Evolutionary conservation across 2,888 invertebrate species (phyloP), one percentile per base, ranked within the genome.

Genomic region (Lysandra bellargus): DNA sequence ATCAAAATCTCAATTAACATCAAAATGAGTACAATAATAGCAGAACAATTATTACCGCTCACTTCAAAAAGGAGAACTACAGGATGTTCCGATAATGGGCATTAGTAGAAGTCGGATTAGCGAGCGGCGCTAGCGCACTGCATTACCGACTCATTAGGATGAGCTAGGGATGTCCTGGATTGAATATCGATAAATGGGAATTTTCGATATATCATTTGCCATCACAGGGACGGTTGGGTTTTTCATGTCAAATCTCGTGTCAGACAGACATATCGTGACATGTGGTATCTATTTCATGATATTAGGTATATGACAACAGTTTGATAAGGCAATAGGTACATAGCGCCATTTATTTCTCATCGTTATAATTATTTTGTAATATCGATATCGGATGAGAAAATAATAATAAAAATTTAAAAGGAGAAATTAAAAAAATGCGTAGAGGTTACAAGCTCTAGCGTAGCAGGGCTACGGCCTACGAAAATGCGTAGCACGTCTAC

Each of bases 71-170:
- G 64, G 64, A 64, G 30, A 64, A 14, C 33, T 69, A 33, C 69
- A 69, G 69, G 69, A 69, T 69, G 69, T 69, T 69, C 69, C 69
- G 4, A 17, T 69, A 17, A 69, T 69, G 69, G 69, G 14, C 69
- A 33, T 69, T 69, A 12, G 69, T 69, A 76, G 57, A 57, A 75
- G 86, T 85, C 85, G 83, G 87, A 90, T 90, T 88, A 88, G 86
- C 84, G 88, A 90, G 91, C 90, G 91, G 88, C 84, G 85, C 87
- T 87, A 85, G 85, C 80, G 88, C 93, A 92, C 88, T 89, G 89
- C 92, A 92, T 93, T 92, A 92, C 92, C 90, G 91, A 90, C 92
- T 53, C 86, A 85, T 86, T 84, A 84, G 84, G 85, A 88, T 84
- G 78, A 30, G 33, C 33, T 33, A 37, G 69, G 14, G 69, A 37